Conservation (phyloP, 1,140 invertebrate species). For the Hesperophylax magnus region DNA sequence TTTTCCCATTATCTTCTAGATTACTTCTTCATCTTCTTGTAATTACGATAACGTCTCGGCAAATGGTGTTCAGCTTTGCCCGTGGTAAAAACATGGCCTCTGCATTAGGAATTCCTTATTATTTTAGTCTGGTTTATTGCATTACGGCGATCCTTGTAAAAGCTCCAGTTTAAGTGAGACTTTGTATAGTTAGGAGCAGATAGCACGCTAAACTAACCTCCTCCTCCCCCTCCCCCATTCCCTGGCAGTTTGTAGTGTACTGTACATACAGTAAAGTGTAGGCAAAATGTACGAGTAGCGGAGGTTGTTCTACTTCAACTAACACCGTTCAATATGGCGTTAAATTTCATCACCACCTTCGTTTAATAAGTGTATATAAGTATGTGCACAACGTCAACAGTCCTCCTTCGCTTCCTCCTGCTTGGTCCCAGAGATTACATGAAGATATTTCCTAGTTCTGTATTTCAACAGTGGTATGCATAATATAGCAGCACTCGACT, state of each 20-base stretch:
- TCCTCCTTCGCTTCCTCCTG: neutral
- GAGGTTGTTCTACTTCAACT: neutral
- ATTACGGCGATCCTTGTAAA: conserved; percentile 41
- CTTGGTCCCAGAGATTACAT: conserved; percentile 8
- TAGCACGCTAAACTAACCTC: no score
- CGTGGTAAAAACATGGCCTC: conserved; percentile 24
- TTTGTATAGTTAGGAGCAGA: no score
- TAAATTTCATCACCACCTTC: conserved; percentile 51
- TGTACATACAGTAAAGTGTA: no score
- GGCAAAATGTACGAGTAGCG: no score
- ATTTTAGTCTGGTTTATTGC: conserved; percentile 49
- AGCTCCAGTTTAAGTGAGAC: conserved; percentile 24
- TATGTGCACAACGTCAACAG: conserved; percentile 38
- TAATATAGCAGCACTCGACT: neutral
- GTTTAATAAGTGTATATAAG: conserved; percentile 40
- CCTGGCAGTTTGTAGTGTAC: no score
- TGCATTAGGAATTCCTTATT: conserved; percentile 43
- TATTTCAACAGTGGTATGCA: conserved; percentile 36
- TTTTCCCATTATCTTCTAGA: conserved; percentile 39
- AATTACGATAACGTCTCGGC: conserved; percentile 42
- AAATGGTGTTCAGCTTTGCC: conserved; percentile 13
- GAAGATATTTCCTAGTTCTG: conserved; percentile 36
- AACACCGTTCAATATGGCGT: conserved; percentile 48
- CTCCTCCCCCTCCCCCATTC: no score
- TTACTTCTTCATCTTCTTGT: conserved; percentile 43